Conservation (phyloP, 2,113 vertebrate species). For the Charina bottae region DNA sequence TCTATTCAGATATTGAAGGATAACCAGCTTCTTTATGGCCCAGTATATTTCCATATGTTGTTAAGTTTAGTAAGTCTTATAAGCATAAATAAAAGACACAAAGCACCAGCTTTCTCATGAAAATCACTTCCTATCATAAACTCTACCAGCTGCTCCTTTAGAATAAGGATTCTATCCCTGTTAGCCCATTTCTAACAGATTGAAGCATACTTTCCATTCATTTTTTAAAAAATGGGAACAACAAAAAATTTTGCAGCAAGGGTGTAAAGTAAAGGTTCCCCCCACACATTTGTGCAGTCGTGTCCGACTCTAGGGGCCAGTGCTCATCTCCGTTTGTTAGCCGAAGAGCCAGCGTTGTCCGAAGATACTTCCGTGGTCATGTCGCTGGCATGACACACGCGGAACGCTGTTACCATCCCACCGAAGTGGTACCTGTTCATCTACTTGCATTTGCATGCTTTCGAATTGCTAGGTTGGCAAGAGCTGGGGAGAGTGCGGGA, state of each 20-base stretch:
- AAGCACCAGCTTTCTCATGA: background rate
- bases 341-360: too few species aligned
- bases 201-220: background rate
- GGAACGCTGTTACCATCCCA: too few species aligned
- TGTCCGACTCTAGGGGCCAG: too few species aligned
- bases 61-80: slow-evolving; percentile 9
- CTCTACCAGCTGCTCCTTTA: background rate
- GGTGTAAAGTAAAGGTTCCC: too few species aligned
- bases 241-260: background rate
- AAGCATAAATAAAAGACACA: background rate
- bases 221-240: background rate
- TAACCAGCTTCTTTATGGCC: background rate
- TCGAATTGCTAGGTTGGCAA: too few species aligned
- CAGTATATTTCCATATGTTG: background rate
- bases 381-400: too few species aligned
- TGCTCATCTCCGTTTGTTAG: too few species aligned
- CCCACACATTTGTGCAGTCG: too few species aligned
- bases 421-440: too few species aligned
- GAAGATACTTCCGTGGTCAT: too few species aligned
- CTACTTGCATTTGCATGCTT: too few species aligned
- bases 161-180: background rate
- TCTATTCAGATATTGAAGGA: slow-evolving; percentile 6
- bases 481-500: too few species aligned
- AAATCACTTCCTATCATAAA: slow-evolving; percentile 14
- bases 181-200: background rate